These are phyloP conservation scores for Leptinotarsa defecta DNA, from an alignment of 1,140 invertebrate genomes.

Conservation along the genomic window DNA sequence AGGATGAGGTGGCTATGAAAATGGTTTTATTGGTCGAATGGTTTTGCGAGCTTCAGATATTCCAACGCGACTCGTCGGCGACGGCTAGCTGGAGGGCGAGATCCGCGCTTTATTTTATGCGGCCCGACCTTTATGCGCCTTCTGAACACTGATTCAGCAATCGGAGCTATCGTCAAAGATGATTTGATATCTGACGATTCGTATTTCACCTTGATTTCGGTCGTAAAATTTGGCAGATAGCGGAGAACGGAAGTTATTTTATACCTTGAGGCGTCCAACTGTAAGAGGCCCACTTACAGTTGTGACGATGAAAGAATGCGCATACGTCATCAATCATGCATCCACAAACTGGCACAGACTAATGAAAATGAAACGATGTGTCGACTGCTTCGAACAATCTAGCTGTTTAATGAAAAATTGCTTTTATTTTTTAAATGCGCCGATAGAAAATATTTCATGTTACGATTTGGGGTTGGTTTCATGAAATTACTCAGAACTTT, in stretches of 20 bases:
- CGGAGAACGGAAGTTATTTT: neutral
- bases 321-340: too few species aligned
- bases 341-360: too few species aligned
- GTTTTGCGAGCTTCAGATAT: constrained; percentile 29
- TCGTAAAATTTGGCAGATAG: constrained; percentile 17
- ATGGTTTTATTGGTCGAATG: constrained; percentile 46
- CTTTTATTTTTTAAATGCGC: too few species aligned
- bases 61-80: constrained; percentile 29
- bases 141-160: constrained; percentile 23
- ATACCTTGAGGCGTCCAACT: neutral
- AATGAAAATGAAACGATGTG: too few species aligned
- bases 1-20: constrained; percentile 31
- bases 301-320: too few species aligned
- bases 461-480: too few species aligned
- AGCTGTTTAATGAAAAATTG: too few species aligned
- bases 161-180: constrained; percentile 8
- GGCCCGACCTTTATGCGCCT: constrained; percentile 14
- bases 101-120: constrained; percentile 18
- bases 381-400: too few species aligned
- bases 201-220: constrained; percentile 21
- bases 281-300: too few species aligned
- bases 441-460: too few species aligned
- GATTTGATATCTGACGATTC: constrained; percentile 22
- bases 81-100: constrained; percentile 18
- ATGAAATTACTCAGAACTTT: too few species aligned